Evolutionary conservation across 2,888 invertebrate genomes (phyloP).

Genomic region (Nemotelus pantherinus): DNA sequence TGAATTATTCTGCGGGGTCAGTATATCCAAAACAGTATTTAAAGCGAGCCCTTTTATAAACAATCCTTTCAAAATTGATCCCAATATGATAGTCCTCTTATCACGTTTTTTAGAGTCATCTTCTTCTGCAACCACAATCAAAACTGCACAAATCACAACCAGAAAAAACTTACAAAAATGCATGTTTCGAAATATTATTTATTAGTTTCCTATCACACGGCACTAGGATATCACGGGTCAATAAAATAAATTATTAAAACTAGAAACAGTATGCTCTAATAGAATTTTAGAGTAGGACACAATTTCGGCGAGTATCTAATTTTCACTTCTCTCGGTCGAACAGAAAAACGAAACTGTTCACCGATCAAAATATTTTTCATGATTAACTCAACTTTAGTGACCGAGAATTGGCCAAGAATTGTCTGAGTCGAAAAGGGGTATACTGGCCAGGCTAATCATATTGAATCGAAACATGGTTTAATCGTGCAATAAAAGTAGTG

Average conservation of each 20-base stretch:
- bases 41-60: constrained; percentile 17
- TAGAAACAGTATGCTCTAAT: not conserved
- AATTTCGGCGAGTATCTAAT: constrained; percentile 12
- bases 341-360: constrained; percentile 18
- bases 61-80: constrained; percentile 18
- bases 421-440: not conserved
- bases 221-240: not conserved
- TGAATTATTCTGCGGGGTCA: not conserved
- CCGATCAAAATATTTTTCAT: not conserved
- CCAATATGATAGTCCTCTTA: constrained; percentile 26
- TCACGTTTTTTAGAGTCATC: constrained; percentile 15
- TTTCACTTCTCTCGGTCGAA: constrained; percentile 3
- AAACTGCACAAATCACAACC: not conserved
- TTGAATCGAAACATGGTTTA: too few species aligned
- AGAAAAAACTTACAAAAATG: constrained; percentile 3
- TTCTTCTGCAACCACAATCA: not conserved
- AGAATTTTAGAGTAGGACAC: not conserved
- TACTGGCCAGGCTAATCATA: not conserved
- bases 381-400: not conserved
- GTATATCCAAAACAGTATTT: not conserved
- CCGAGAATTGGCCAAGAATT: not conserved
- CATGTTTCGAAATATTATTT: not conserved
- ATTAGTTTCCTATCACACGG: not conserved
- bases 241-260: constrained; percentile 3
- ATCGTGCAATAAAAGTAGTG: not conserved